phyloP scores from a whole-genome alignment of 2,797 vertebrate genomes.

The Dromococcyx pavoninus region DNA sequence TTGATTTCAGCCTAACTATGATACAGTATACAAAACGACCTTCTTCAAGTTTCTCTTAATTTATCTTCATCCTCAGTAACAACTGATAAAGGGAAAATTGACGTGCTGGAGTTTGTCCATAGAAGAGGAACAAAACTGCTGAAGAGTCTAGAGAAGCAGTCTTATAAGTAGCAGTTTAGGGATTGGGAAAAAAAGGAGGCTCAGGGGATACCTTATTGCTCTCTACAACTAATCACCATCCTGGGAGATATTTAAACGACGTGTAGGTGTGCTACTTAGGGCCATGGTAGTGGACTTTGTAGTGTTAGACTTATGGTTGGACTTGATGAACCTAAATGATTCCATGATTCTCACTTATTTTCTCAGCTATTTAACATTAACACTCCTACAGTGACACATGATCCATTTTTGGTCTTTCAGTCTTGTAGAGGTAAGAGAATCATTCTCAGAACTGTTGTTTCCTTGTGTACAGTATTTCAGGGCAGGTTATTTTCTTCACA shows the following conservation, averaged over 20 bases:
- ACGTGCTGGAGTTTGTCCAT: neutral
- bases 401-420: accelerated
- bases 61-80: neutral
- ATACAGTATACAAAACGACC: accelerated
- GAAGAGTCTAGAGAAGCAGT: too few relatives aligned
- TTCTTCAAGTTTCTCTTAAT: neutral
- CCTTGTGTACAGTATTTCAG: neutral
- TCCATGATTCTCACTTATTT: neutral
- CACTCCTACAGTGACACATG: neutral
- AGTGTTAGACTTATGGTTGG: too few relatives aligned
- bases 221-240: too few relatives aligned
- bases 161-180: too few relatives aligned
- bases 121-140: too few relatives aligned
- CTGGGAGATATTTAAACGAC: too few relatives aligned
- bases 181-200: too few relatives aligned
- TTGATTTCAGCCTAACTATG: neutral
- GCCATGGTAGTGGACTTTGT: too few relatives aligned
- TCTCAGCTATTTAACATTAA: neutral
- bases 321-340: too few relatives aligned
- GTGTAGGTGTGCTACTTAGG: too few relatives aligned
- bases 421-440: neutral
- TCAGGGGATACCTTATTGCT: too few relatives aligned
- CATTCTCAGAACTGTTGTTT: neutral
- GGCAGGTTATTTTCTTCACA: neutral
- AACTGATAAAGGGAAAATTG: neutral